Conservation (phyloP, 2,797 vertebrate species). For the Melanotaenia boesemani region DNA sequence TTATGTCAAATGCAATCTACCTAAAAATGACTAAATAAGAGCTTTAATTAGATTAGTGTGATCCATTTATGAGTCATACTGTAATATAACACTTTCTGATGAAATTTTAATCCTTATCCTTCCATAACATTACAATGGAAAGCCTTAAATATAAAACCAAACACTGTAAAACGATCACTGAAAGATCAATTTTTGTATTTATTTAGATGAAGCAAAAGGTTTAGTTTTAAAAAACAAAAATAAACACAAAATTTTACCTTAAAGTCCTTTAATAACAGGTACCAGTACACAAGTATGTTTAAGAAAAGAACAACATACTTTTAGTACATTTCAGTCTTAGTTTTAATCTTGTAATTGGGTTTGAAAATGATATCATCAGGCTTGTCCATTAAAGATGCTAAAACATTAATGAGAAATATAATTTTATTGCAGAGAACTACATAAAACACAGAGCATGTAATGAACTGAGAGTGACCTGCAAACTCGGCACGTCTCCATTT, state of each 20-base stretch:
- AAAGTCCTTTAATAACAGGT: neutral
- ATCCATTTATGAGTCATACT: neutral
- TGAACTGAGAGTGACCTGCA: slow-evolving; percentile 8
- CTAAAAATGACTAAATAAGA: neutral
- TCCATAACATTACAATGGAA: neutral
- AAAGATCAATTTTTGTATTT: slow-evolving; percentile 1
- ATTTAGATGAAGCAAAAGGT: slow-evolving; percentile 2
- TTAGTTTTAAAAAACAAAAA: slow-evolving; percentile 4
- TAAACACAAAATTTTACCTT: neutral
- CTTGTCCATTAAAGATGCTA: neutral
- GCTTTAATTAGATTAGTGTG: neutral
- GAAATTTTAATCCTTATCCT: neutral
- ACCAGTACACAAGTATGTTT: neutral
- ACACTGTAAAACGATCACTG: neutral
- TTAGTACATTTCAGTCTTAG: neutral
- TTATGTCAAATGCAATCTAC: neutral
- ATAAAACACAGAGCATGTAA: slow-evolving; percentile 3
- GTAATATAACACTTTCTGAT: neutral
- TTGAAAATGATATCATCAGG: neutral
- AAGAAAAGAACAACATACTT: neutral
- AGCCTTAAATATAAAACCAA: slow-evolving; percentile 9
- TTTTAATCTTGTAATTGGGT: slow-evolving; percentile 7
- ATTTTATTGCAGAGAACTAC: neutral
- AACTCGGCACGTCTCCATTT: neutral
- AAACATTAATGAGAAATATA: neutral